Conservation (phyloP, 2,888 invertebrate species). For the Cheiracanthium punctorium region DNA sequence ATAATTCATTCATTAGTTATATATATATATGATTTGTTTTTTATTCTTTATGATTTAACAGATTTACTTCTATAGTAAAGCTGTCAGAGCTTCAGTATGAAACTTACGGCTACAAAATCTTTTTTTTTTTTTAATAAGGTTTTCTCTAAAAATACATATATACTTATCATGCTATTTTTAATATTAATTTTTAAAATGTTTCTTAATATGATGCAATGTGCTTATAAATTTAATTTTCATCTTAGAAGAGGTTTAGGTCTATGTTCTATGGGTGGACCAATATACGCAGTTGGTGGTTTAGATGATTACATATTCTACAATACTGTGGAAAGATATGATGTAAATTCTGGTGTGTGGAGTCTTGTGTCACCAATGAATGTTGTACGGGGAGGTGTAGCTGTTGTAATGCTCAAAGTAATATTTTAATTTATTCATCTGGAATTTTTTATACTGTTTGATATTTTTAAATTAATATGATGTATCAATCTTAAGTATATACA, state of each 20-base stretch:
- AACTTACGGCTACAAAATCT: no score
- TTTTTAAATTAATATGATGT: no score
- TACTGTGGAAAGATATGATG: slow-evolving; percentile 78
- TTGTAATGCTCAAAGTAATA: slow-evolving; percentile 75
- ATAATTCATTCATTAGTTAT: no score
- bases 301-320: slow-evolving; percentile 78
- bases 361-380: slow-evolving; percentile 77
- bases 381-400: slow-evolving; percentile 78
- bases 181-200: neutral
- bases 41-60: no score
- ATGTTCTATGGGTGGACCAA: slow-evolving; percentile 77
- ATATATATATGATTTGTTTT: no score
- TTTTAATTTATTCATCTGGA: neutral
- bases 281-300: slow-evolving; percentile 78
- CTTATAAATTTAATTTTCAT: neutral
- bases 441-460: no score
- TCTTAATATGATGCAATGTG: no score
- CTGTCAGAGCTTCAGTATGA: no score
- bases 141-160: no score
- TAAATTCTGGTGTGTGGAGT: slow-evolving; percentile 77
- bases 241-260: slow-evolving; percentile 78
- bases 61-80: no score
- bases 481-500: no score
- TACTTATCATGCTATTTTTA: neutral
- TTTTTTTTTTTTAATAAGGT: no score